Conservation (phyloP, 2,888 invertebrate species). For the Thecocarcelia acutangulata region DNA sequence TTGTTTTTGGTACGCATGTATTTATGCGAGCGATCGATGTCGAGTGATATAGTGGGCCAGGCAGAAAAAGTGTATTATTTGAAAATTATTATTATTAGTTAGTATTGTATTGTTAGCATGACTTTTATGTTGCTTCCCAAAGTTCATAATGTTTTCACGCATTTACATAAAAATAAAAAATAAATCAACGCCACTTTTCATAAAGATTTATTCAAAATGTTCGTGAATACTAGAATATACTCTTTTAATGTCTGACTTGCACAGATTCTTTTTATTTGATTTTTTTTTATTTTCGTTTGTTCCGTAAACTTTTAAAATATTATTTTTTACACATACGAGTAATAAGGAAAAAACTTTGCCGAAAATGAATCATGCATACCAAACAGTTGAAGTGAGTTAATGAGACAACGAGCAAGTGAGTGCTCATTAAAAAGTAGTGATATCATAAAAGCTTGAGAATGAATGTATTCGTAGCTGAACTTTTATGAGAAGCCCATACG, state of each 20-base stretch:
- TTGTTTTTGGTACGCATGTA: no score
- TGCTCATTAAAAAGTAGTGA: neutral
- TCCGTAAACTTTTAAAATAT: slow-evolving; percentile 37
- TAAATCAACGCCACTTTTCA: slow-evolving; percentile 18
- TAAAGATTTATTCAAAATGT: slow-evolving; percentile 27
- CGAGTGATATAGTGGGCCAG: no score
- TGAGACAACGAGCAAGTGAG: neutral
- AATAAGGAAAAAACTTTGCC: slow-evolving; percentile 44
- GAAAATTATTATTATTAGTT: no score
- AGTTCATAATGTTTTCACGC: slow-evolving; percentile 10
- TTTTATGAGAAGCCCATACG: neutral
- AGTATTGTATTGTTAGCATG: no score
- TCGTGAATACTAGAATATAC: slow-evolving; percentile 3
- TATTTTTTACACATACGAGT: slow-evolving; percentile 52
- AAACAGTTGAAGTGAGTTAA: slow-evolving; percentile 57
- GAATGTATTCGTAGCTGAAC: slow-evolving; percentile 5
- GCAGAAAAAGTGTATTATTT: no score
- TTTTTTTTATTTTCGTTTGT: slow-evolving; percentile 22
- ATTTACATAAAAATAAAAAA: slow-evolving; percentile 13
- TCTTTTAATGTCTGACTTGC: slow-evolving; percentile 29
- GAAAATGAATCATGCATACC: slow-evolving; percentile 63
- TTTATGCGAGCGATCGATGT: no score
- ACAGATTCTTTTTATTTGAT: slow-evolving; percentile 18
- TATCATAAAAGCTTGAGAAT: slow-evolving; percentile 24
- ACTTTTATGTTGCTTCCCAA: no score